phyloP scores from a whole-genome alignment of 2,797 vertebrate species.

The Labroides dimidiatus region DNA sequence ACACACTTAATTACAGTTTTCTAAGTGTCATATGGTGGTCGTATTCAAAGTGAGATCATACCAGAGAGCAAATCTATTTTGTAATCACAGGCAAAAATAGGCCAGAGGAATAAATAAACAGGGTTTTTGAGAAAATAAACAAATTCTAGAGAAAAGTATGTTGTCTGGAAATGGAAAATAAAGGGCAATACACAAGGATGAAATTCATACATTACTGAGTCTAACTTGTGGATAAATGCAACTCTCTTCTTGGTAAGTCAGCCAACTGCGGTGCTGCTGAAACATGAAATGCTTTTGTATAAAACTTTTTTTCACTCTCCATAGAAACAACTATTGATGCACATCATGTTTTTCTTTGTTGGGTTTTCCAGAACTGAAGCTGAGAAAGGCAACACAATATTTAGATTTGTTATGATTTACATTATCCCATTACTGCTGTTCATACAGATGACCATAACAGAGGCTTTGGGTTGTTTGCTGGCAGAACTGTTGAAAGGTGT shows the following conservation, averaged over 20 bases:
- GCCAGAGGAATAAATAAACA: conserved; percentile 8
- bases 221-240: neutral
- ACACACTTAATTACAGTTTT: neutral
- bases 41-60: conserved; percentile 6
- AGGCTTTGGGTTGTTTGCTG: neutral
- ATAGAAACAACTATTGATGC: neutral
- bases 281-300: neutral
- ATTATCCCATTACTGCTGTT: conserved; percentile 4
- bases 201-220: neutral
- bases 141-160: neutral
- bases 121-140: conserved; percentile 4
- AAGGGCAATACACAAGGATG: neutral
- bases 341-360: neutral
- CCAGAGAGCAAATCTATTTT: neutral
- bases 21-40: neutral
- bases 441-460: neutral
- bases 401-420: neutral
- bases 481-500: neutral
- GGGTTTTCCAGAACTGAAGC: neutral
- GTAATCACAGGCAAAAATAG: neutral
- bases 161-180: neutral
- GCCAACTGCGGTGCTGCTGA: neutral
- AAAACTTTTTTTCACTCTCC: neutral
- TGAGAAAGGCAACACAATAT: neutral
- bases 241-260: neutral